phyloP scores from a whole-genome alignment of 2,888 invertebrate genomes.

The Congeria kusceri region DNA sequence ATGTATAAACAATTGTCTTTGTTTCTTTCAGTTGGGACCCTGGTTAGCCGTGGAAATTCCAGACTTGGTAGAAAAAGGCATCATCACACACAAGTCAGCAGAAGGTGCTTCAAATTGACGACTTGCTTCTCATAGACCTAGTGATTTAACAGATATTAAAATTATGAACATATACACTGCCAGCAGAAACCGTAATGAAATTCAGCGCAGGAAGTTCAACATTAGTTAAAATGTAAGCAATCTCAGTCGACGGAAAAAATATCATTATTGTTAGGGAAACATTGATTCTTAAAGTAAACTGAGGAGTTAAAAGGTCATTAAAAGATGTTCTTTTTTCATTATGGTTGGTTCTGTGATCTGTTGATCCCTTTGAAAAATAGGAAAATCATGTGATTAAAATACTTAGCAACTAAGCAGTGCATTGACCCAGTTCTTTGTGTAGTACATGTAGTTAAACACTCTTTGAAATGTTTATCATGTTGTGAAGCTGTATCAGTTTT shows the following conservation, averaged over 20 bases:
- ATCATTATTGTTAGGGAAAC: no score
- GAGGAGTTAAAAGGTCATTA: no score
- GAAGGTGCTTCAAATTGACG: conserved; percentile 17
- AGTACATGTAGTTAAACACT: no score
- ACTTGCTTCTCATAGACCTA: not conserved
- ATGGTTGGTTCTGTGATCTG: no score
- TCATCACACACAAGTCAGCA: conserved; percentile 90
- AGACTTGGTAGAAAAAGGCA: conserved; percentile 96
- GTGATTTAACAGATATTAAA: not conserved
- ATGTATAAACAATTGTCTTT: conserved; percentile 17
- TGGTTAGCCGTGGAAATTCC: conserved; percentile 99
- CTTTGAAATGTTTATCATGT: no score
- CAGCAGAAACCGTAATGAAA: not conserved
- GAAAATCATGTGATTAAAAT: no score
- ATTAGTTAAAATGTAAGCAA: not conserved
- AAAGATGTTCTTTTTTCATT: no score
- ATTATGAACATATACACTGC: not conserved
- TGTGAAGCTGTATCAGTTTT: no score
- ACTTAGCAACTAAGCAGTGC: no score
- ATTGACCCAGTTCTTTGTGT: no score
- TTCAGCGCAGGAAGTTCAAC: not conserved
- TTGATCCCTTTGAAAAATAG: no score
- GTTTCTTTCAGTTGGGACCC: conserved; percentile 92
- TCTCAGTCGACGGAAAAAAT: not conserved
- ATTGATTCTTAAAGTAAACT: no score